phyloP scores from a whole-genome alignment of 2,113 vertebrate genomes.

The Eonycteris spelaea region DNA sequence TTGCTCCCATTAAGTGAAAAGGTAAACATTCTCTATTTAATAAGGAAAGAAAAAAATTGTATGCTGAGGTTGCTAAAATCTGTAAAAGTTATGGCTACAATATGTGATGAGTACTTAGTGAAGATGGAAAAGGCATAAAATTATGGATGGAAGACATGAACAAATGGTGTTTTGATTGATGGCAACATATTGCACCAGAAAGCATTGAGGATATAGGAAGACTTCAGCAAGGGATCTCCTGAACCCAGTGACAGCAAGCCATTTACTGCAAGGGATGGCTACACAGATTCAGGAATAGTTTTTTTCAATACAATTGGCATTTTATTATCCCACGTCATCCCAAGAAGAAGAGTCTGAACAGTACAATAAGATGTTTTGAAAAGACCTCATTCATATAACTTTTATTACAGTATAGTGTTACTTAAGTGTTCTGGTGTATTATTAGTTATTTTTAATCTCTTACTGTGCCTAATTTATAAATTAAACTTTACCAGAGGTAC shows the following conservation, averaged over 20 bases:
- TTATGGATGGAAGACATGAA: not conserved
- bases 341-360: not conserved
- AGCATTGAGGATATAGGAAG: not conserved
- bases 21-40: not conserved
- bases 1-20: not conserved
- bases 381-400: not conserved
- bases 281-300: too few species aligned
- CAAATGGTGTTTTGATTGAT: not conserved
- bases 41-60: not conserved
- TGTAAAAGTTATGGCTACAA: not conserved
- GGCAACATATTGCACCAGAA: not conserved
- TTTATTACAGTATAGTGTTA: not conserved
- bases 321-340: not conserved
- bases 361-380: not conserved
- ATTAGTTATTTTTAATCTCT: not conserved
- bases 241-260: not conserved
- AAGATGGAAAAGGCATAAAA: not conserved
- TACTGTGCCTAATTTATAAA: not conserved
- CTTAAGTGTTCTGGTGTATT: not conserved
- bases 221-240: not conserved
- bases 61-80: not conserved
- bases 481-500: not conserved
- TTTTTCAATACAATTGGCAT: not conserved
- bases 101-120: not conserved
- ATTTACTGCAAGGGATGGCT: not conserved